phyloP scores from a whole-genome alignment of 2,888 invertebrate species.

The Tenthredo scrophulariae region DNA sequence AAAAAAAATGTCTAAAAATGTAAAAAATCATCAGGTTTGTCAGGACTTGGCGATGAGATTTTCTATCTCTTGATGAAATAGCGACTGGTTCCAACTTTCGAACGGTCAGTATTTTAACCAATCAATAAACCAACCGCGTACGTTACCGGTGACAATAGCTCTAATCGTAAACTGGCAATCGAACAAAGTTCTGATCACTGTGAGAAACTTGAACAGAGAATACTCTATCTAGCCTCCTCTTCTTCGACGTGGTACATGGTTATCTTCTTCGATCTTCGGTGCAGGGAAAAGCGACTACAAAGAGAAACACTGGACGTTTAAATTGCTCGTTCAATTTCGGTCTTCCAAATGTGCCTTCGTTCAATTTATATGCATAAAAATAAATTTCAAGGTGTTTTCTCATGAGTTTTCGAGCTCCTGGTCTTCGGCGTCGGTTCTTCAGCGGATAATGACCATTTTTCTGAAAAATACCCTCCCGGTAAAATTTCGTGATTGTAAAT shows the following conservation, averaged over 20 bases:
- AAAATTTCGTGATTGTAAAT: background rate
- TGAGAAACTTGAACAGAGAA: slow-evolving; percentile 5
- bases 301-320: background rate
- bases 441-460: too few species aligned
- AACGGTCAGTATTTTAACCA: background rate
- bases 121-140: background rate
- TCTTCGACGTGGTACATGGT: background rate
- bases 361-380: too few species aligned
- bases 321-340: too few species aligned
- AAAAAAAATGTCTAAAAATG: too few species aligned
- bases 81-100: background rate
- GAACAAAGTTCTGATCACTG: slow-evolving; percentile 9
- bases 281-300: background rate
- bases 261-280: background rate
- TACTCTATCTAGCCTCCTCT: background rate
- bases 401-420: too few species aligned
- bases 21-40: background rate
- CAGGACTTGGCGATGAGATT: too few species aligned
- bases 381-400: too few species aligned
- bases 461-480: too few species aligned
- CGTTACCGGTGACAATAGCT: background rate
- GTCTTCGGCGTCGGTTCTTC: too few species aligned
- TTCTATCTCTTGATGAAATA: too few species aligned
- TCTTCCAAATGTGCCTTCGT: too few species aligned
- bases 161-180: slow-evolving; percentile 16